These are phyloP conservation scores for Emydocephalus ijimae DNA, from an alignment of 2,113 vertebrate genomes.

Conservation along the genomic window DNA sequence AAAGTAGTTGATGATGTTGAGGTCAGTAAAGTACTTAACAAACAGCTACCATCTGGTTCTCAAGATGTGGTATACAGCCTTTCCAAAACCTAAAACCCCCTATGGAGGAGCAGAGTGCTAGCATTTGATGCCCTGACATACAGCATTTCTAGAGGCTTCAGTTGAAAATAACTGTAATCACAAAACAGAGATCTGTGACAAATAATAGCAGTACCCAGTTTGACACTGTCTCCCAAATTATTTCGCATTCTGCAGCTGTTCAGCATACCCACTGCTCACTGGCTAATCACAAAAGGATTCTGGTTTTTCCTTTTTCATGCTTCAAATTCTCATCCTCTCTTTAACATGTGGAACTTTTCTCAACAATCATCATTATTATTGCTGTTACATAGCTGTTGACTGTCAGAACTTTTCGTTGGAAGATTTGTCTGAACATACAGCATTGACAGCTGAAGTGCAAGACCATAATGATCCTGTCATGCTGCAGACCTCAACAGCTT, in stretches of 20 bases:
- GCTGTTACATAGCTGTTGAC: neutral
- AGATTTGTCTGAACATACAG: neutral
- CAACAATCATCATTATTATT: neutral
- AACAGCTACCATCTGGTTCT: neutral
- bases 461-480: neutral
- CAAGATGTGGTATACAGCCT: neutral
- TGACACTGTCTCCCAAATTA: neutral
- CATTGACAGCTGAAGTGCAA: neutral
- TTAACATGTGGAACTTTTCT: neutral
- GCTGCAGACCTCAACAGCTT: neutral
- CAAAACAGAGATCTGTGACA: neutral
- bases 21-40: neutral
- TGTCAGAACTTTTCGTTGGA: neutral
- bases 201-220: neutral
- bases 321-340: neutral
- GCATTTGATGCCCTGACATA: neutral
- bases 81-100: neutral
- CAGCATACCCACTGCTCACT: neutral
- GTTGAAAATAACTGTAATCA: neutral
- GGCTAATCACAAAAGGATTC: neutral
- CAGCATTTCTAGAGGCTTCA: neutral
- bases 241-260: neutral
- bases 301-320: neutral
- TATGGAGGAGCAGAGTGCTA: neutral
- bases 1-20: conserved; percentile 22